phyloP scores from a whole-genome alignment of 2,888 invertebrate species.

The Xylophagus ater region DNA sequence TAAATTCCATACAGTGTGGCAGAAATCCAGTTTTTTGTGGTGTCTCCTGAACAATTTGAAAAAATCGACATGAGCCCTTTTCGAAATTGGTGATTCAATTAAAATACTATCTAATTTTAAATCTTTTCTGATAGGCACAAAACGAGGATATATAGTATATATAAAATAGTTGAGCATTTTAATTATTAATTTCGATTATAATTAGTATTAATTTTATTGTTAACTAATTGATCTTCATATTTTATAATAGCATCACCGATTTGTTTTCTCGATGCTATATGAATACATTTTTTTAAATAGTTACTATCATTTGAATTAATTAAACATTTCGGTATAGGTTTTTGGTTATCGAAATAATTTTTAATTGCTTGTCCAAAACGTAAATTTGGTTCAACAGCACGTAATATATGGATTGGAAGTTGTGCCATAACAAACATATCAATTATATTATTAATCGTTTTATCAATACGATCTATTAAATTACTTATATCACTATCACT shows the following conservation, averaged over 20 bases:
- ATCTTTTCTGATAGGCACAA: no score
- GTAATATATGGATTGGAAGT: constrained; percentile 54
- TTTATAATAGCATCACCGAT: constrained; percentile 39
- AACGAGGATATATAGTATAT: no score
- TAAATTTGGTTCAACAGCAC: constrained; percentile 72
- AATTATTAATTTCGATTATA: no score
- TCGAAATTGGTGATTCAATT: no score
- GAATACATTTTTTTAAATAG: constrained; percentile 36
- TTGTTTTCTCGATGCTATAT: constrained; percentile 43
- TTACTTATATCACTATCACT: constrained; percentile 52
- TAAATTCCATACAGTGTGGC: no score
- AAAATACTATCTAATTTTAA: no score
- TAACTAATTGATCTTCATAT: constrained; percentile 33
- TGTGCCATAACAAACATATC: constrained; percentile 58
- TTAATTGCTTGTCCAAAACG: constrained; percentile 42
- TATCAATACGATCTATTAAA: constrained; percentile 39
- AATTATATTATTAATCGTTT: constrained; percentile 45
- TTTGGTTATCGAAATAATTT: constrained; percentile 25
- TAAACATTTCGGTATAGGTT: constrained; percentile 23
- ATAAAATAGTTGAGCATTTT: constrained; percentile 12
- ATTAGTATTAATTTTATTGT: no score
- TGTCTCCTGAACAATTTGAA: no score
- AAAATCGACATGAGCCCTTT: no score
- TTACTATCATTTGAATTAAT: constrained; percentile 18
- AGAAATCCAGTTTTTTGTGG: no score